Evolutionary conservation across 2,888 invertebrate species (phyloP).

Genomic region (Tinea semifulvella): DNA sequence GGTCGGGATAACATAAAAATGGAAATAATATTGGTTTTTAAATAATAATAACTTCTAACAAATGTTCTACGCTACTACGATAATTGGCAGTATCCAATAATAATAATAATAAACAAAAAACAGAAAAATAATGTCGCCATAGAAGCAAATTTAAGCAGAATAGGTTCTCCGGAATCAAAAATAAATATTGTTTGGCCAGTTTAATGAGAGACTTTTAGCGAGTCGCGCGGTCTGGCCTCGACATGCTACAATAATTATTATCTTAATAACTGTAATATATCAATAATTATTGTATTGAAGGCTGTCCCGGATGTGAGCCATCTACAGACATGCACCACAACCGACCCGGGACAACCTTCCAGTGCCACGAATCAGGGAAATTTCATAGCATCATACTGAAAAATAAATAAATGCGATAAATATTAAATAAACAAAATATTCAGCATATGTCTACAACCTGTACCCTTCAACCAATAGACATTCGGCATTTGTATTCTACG

Average conservation of each 20-base stretch:
- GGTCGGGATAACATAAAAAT: conserved; percentile 48
- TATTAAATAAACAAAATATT: conserved; percentile 46
- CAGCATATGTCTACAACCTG: conserved; percentile 59
- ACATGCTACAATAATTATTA: no score
- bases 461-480: conserved; percentile 56
- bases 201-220: conserved; percentile 33
- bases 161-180: conserved; percentile 65
- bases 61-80: conserved; percentile 45
- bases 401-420: conserved; percentile 64
- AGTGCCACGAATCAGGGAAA: conserved; percentile 56
- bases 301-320: conserved; percentile 56
- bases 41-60: conserved; percentile 35
- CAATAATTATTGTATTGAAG: conserved; percentile 27
- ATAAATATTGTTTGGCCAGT: conserved; percentile 66
- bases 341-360: conserved; percentile 69
- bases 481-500: conserved; percentile 42
- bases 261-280: no score
- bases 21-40: conserved; percentile 64
- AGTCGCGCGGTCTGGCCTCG: no score
- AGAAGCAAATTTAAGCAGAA: conserved; percentile 67
- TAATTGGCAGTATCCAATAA: conserved; percentile 20
- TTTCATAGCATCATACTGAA: conserved; percentile 47
- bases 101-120: conserved; percentile 33
- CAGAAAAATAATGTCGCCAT: conserved; percentile 59
- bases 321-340: conserved; percentile 50